phyloP scores from a whole-genome alignment of 2,888 invertebrate species.

The Rhamnusium bicolor region DNA sequence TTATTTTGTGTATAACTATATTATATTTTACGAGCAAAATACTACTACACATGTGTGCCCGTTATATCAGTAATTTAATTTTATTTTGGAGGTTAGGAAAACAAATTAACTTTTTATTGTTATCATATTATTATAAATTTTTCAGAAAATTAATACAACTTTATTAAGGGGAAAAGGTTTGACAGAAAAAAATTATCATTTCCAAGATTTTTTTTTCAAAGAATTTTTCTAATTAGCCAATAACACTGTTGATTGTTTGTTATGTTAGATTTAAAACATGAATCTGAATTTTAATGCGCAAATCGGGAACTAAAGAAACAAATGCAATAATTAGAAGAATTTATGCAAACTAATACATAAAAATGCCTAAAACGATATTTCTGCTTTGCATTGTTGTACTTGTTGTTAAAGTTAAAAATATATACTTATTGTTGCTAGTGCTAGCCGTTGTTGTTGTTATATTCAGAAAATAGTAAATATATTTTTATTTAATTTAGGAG shows the following conservation, averaged over 20 bases:
- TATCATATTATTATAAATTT: too few species aligned
- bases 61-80: too few species aligned
- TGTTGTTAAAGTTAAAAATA: constrained; percentile 69
- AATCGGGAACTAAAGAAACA: constrained; percentile 32
- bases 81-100: too few species aligned
- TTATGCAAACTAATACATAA: constrained; percentile 34
- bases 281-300: background rate
- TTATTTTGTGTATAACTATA: too few species aligned
- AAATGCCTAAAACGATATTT: constrained; percentile 41
- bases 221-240: too few species aligned
- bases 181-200: too few species aligned
- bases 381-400: constrained; percentile 70
- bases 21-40: too few species aligned
- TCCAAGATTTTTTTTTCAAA: too few species aligned
- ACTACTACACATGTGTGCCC: too few species aligned
- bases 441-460: constrained; percentile 70
- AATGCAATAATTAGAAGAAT: constrained; percentile 46
- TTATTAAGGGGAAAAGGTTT: too few species aligned
- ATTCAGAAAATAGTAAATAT: constrained; percentile 65
- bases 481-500: constrained; percentile 63
- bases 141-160: too few species aligned
- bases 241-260: background rate
- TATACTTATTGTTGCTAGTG: constrained; percentile 70
- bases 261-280: background rate
- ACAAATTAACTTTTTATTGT: too few species aligned